These are phyloP conservation scores for Antrozous pallidus DNA, from an alignment of 2,797 vertebrate genomes.

Conservation along the genomic window DNA sequence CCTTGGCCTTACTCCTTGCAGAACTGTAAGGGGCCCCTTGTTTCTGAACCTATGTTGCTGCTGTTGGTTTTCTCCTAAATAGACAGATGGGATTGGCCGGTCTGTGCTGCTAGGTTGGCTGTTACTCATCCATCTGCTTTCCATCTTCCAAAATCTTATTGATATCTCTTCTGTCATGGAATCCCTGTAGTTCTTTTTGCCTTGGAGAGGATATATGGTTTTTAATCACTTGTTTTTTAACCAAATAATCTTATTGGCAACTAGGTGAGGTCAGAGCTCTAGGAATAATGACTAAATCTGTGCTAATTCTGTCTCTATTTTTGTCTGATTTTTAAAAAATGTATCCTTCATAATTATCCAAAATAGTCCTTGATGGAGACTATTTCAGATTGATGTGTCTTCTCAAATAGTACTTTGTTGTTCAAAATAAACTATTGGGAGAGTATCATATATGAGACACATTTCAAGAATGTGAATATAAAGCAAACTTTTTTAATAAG, in stretches of 20 bases:
- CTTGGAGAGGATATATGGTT: background rate
- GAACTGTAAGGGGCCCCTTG: background rate
- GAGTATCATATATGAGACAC: background rate
- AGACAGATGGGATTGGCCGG: background rate
- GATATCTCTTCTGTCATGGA: background rate
- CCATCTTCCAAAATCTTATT: slow-evolving; percentile 1
- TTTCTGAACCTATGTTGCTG: background rate
- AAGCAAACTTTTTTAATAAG: background rate
- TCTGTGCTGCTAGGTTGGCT: background rate
- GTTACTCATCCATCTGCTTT: background rate
- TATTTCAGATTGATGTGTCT: background rate
- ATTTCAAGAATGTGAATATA: slow-evolving; percentile 1
- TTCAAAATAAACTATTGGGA: background rate
- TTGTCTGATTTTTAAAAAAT: background rate
- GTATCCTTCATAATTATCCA: background rate
- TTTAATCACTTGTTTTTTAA: slow-evolving; percentile 28
- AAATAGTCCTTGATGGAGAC: background rate
- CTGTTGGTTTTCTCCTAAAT: background rate
- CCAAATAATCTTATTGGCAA: background rate
- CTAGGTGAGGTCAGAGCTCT: background rate
- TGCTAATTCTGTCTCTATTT: background rate
- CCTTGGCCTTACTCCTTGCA: background rate
- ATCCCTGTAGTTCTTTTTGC: background rate
- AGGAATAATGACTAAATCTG: background rate
- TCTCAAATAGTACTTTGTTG: background rate